phyloP scores from a whole-genome alignment of 2,113 vertebrate species.

The Paratilapia polleni region DNA sequence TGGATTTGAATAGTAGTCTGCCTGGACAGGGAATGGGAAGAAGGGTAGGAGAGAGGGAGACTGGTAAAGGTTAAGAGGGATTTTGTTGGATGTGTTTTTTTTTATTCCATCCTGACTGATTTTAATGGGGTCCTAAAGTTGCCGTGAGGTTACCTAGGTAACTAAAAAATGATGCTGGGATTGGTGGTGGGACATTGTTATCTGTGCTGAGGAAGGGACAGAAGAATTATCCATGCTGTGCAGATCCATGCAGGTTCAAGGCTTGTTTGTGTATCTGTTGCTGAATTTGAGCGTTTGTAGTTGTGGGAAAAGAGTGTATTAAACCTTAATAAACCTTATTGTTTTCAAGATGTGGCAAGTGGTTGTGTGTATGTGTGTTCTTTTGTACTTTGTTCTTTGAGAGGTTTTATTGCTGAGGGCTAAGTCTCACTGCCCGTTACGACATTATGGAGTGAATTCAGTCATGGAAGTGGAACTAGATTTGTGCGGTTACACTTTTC shows the following conservation, averaged over 20 bases:
- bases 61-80: constrained; percentile 72
- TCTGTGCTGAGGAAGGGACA: constrained; percentile 30
- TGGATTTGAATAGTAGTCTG: constrained; percentile 56
- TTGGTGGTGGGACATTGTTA: constrained; percentile 44
- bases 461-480: background rate
- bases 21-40: constrained; percentile 38
- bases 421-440: background rate
- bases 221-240: constrained; percentile 20
- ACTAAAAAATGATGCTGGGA: constrained; percentile 53
- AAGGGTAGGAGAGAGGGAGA: background rate
- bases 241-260: background rate
- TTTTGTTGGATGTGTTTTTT: constrained; percentile 63
- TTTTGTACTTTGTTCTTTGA: background rate
- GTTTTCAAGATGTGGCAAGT: background rate
- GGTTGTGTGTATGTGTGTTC: background rate
- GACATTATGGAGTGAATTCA: background rate
- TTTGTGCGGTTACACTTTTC: constrained; percentile 5
- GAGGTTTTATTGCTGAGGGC: background rate
- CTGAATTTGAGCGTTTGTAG: background rate
- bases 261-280: background rate
- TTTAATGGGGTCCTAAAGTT: constrained; percentile 72
- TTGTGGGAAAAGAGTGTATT: background rate
- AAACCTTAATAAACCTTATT: background rate
- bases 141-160: constrained; percentile 71
- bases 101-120: constrained; percentile 60